Percentiles rank a stretch among this genome's conserved stretches.
Conservation (phyloP, 2,113 vertebrate species). For the Myiozetetes cayanensis region DNA sequence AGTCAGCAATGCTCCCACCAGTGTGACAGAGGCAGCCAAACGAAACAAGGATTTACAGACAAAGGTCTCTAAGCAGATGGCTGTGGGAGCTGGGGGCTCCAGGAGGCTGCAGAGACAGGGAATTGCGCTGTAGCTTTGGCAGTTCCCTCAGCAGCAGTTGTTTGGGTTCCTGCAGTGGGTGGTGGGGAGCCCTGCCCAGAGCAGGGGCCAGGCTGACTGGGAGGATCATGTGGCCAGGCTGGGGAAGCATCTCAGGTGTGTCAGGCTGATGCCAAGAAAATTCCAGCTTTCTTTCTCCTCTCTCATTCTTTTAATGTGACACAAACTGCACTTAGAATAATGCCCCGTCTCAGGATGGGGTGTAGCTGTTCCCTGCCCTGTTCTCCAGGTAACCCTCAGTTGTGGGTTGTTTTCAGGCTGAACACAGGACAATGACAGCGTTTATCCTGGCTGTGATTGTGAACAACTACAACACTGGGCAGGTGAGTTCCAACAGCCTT, state of each 20-base stretch:
- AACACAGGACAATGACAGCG: constrained; percentile 97
- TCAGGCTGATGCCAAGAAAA: neutral
- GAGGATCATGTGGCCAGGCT: neutral
- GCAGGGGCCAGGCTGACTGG: neutral
- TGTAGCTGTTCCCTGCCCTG: neutral
- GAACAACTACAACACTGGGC: constrained; percentile 94
- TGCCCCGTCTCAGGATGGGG: rapidly evolving
- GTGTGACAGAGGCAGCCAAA: rapidly evolving
- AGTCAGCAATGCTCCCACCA: neutral
- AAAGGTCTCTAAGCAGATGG: rapidly evolving
- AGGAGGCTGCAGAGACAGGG: neutral
- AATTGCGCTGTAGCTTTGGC: neutral
- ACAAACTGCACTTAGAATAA: rapidly evolving
- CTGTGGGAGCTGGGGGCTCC: neutral
- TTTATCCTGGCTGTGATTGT: constrained; percentile 98
- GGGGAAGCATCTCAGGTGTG: neutral
- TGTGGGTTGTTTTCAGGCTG: constrained; percentile 79
- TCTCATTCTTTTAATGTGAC: neutral
- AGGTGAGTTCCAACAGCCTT: constrained; percentile 74
- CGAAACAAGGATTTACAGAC: rapidly evolving
- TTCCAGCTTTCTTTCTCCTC: too few relatives aligned
- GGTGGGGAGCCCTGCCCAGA: neutral
- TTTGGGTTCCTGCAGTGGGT: neutral
- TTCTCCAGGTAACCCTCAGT: neutral
- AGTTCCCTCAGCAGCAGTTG: neutral